Percentiles rank a stretch among this genome's conserved stretches.
Conservation (phyloP, 2,888 invertebrate genomes). For the Matsumyia berberina region DNA sequence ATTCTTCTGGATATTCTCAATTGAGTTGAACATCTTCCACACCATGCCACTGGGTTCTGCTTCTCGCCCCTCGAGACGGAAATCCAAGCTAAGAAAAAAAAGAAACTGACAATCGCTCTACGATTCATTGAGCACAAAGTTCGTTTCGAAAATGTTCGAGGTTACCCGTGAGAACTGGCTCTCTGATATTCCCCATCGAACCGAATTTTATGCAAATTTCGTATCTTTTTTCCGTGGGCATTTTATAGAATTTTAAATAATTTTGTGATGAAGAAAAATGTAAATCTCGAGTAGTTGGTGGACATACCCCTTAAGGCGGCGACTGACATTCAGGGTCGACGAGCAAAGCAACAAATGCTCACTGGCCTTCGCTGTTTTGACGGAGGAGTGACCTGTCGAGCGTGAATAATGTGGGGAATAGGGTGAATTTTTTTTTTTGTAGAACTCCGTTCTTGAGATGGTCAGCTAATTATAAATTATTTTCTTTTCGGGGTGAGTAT, state of each 20-base stretch:
- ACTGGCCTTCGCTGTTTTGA: constrained; percentile 36
- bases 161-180: constrained; percentile 63
- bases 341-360: constrained; percentile 37
- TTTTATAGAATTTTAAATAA: constrained; percentile 46
- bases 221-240: constrained; percentile 52
- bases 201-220: constrained; percentile 64
- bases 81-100: constrained; percentile 9
- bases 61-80: neutral
- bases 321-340: constrained; percentile 5
- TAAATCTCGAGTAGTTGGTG: constrained; percentile 39
- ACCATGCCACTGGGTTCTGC: too few relatives aligned
- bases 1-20: constrained; percentile 41
- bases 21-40: constrained; percentile 51
- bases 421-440: constrained; percentile 58
- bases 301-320: constrained; percentile 7
- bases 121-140: constrained; percentile 63
- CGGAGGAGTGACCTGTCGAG: constrained; percentile 65
- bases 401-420: constrained; percentile 64
- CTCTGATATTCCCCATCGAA: constrained; percentile 28
- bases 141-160: constrained; percentile 24
- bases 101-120: constrained; percentile 56
- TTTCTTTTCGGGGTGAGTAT: neutral
- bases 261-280: constrained; percentile 41
- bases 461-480: constrained; percentile 51
- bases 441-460: constrained; percentile 14